Percentiles rank a stretch among this genome's conserved stretches.
These are phyloP conservation scores for Aphelocoma coerulescens DNA, from an alignment of 2,113 vertebrate species.

Conservation along the genomic window DNA sequence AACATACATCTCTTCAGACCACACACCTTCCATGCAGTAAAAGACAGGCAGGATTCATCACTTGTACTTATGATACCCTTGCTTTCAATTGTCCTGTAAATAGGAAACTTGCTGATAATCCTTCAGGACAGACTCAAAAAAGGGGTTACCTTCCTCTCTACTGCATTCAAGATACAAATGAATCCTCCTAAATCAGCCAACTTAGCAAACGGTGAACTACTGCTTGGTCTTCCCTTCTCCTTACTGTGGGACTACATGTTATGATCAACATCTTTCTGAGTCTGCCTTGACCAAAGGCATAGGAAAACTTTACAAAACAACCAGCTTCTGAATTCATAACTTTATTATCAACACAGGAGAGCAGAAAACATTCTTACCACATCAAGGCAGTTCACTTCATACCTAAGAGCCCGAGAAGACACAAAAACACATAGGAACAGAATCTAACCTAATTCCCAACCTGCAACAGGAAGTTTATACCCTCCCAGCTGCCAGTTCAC, in stretches of 20 bases:
- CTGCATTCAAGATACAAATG: background rate
- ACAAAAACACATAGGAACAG: fast-evolving
- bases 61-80: background rate
- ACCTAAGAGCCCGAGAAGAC: fast-evolving
- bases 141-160: background rate
- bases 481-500: background rate
- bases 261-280: background rate
- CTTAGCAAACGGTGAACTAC: background rate
- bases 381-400: fast-evolving
- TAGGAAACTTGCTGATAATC: background rate
- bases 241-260: background rate
- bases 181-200: background rate
- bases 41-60: background rate
- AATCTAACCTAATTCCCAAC: background rate
- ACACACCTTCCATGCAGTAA: background rate
- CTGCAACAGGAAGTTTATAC: background rate
- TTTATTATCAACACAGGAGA: background rate
- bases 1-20: background rate
- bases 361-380: fast-evolving
- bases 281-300: background rate
- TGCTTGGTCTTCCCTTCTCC: background rate
- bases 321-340: background rate
- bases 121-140: background rate
- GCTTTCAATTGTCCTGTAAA: background rate
- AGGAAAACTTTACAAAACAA: background rate